Evolutionary conservation across 2,888 invertebrate species (phyloP).

Genomic region (Omphaloscelis lunosa): DNA sequence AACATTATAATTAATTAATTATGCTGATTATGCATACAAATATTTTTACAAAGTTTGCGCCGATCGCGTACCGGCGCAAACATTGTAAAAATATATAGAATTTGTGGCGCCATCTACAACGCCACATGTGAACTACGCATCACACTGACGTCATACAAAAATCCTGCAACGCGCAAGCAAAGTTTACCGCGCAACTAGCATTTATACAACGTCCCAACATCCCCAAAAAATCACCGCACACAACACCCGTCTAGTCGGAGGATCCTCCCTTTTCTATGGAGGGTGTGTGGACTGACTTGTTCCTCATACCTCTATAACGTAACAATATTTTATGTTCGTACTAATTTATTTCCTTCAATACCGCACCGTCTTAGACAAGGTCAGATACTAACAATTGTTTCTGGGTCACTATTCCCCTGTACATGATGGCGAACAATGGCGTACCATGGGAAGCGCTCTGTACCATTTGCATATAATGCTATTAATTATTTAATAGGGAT

Average conservation of each 20-base stretch:
- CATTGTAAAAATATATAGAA: too few species aligned
- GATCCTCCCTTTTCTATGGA: background rate
- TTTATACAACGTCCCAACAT: background rate
- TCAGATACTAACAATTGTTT: slow-evolving; percentile 54
- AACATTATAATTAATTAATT: too few species aligned
- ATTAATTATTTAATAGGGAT: slow-evolving; percentile 66
- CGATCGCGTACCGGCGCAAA: too few species aligned
- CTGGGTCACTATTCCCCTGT: slow-evolving; percentile 62
- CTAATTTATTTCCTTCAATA: slow-evolving; percentile 19
- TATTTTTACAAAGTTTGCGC: too few species aligned
- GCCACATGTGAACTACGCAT: background rate
- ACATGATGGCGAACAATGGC: slow-evolving; percentile 56
- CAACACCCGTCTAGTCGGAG: background rate
- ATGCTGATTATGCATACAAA: too few species aligned
- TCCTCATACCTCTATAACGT: background rate
- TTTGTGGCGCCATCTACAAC: background rate
- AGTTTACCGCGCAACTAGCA: background rate
- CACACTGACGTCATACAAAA: background rate
- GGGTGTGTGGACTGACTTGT: background rate
- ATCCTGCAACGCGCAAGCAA: background rate
- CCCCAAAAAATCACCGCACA: background rate
- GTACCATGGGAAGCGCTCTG: slow-evolving; percentile 57
- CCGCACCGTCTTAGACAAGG: slow-evolving; percentile 46
- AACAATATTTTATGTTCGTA: background rate
- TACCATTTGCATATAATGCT: slow-evolving; percentile 66